Evolutionary conservation across 1,140 invertebrate species (phyloP).

Genomic region (Brachionus sp.): DNA sequence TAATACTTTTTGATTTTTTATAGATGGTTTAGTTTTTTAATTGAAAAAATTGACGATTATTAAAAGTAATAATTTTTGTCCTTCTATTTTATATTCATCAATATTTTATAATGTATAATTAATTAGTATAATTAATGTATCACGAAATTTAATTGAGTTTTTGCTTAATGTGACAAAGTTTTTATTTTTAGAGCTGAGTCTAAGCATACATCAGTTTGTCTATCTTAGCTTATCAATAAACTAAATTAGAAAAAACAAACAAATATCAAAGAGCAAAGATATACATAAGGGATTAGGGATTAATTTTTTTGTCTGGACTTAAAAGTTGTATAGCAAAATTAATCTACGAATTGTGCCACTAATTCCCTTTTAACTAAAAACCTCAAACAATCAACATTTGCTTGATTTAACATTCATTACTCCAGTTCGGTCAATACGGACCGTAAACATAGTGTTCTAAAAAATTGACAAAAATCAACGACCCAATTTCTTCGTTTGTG

Average conservation of each 20-base stretch:
- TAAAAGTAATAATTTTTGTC: neutral
- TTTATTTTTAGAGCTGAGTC: neutral
- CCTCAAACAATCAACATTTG: neutral
- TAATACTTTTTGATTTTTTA: too few relatives aligned
- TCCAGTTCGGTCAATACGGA: neutral
- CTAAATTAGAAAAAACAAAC: neutral
- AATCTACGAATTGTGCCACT: neutral
- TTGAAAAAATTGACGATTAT: too few relatives aligned
- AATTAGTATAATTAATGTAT: too few relatives aligned
- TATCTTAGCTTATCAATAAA: neutral
- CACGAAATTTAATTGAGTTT: too few relatives aligned
- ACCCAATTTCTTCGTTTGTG: neutral
- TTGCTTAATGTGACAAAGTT: too few relatives aligned
- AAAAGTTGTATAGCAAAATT: neutral
- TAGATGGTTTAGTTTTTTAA: too few relatives aligned
- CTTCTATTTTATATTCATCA: too few relatives aligned
- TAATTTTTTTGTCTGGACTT: neutral
- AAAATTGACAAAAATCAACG: neutral
- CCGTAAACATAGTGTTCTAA: neutral
- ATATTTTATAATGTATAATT: too few relatives aligned
- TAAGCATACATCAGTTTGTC: neutral
- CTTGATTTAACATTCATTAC: neutral
- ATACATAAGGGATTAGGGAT: neutral
- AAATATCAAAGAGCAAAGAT: neutral
- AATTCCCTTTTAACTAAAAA: neutral